Evolutionary conservation across 1,140 invertebrate genomes (phyloP), one percentile per base, ranked within the genome.

Genomic region (Limonius californicus): DNA sequence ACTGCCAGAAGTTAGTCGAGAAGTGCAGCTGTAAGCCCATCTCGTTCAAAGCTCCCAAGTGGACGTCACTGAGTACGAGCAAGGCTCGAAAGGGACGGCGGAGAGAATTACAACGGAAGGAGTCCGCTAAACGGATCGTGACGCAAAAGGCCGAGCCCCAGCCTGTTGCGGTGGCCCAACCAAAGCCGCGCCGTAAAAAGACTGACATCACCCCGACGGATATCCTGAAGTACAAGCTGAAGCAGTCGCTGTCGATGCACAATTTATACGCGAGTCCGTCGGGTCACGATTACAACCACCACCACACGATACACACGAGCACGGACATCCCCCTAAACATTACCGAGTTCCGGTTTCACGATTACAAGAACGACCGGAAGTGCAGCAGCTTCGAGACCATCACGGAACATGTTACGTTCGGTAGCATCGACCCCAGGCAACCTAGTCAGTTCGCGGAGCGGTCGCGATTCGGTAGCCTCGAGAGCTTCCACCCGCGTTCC

Each of bases 241-340:
- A 69, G 59, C 68, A 69, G 54, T 67, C 63, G 47, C 12, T 70
- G n/a, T 74, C 73, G 0, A 67, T 74, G 71, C 72, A 74, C 15
- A 74, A 72, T 66, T 45, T 74, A 59, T 54, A 54, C 16, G 61
- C 35, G 54, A 55, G 53, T 55, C 53, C 16, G 4, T 6, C 7
- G 4, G 16, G 19, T 2, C 19, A 55, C n/a, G 21, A 55, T 55
- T 23, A 32, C n/a, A 70, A 59, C 18, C 74, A 76, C 65, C 69
- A 76, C 65, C 68, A 74, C 55, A 76, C 74, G n/a, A 64, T 75
- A 15, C 74, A 75, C 23, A 54, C 65, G 8, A 30, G 32, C 7
- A 18, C 23, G 19, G 20, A 39, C 42, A 35, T 43, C 1, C 56
- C 45, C 9, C 20, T 6, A 21, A 18, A 50, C n/a, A 21, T 50